phyloP scores from a whole-genome alignment of 1,140 invertebrate genomes.

The Eupeodes corollae region DNA sequence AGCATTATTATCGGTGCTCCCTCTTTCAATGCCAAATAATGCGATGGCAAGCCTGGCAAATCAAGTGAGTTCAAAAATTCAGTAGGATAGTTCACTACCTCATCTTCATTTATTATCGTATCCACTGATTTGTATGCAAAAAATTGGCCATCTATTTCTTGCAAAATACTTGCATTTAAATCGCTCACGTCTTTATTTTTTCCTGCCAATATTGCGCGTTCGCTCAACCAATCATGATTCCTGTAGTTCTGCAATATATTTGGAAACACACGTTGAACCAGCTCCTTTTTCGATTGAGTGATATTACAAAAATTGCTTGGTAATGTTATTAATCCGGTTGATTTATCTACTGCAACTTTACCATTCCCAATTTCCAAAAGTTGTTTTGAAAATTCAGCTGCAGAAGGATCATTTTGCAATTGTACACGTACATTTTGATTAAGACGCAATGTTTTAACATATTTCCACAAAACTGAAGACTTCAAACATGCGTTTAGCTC shows the following conservation, averaged over 20 bases:
- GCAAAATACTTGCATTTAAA: slow-evolving; percentile 26
- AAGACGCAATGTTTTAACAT: slow-evolving; percentile 1
- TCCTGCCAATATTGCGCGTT: slow-evolving; percentile 26
- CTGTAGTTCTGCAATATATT: no score
- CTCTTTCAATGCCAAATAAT: slow-evolving; percentile 36
- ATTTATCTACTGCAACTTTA: slow-evolving; percentile 14
- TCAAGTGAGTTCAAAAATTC: slow-evolving; percentile 39
- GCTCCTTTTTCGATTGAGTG: slow-evolving; percentile 21
- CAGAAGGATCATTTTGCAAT: slow-evolving; percentile 19
- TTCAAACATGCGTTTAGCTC: no score
- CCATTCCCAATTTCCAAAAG: slow-evolving; percentile 35
- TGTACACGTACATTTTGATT: slow-evolving; percentile 6
- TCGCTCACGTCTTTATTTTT: slow-evolving; percentile 29
- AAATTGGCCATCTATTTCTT: slow-evolving; percentile 18
- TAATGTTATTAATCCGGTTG: slow-evolving; percentile 1
- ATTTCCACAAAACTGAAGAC: no score
- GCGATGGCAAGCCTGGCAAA: slow-evolving; percentile 31
- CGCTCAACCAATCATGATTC: no score
- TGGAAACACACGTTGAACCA: no score
- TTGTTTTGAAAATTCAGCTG: slow-evolving; percentile 24
- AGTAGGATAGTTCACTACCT: slow-evolving; percentile 33
- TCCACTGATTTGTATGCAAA: slow-evolving; percentile 33
- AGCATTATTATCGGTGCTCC: slow-evolving; percentile 35
- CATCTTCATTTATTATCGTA: slow-evolving; percentile 24
- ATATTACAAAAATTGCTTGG: slow-evolving; percentile 23